Conservation (phyloP, 2,113 vertebrate genomes). For the Herpetotheres cachinnans region DNA sequence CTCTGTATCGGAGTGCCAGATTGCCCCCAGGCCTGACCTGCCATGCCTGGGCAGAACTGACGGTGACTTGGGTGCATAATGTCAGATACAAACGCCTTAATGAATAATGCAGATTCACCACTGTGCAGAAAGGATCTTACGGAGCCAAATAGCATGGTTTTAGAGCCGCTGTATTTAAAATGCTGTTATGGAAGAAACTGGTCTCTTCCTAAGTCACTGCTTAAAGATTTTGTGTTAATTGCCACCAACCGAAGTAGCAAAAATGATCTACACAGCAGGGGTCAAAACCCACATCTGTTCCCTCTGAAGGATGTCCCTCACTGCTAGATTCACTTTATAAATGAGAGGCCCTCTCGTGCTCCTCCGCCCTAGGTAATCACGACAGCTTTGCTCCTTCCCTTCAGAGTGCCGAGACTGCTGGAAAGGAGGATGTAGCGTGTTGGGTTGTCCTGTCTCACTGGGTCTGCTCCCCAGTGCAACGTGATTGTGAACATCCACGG, state of each 20-base stretch:
- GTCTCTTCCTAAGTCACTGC: not conserved
- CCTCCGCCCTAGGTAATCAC: not conserved
- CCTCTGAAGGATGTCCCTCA: not conserved
- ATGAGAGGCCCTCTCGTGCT: not conserved
- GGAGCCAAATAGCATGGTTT: not conserved
- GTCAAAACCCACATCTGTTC: not conserved
- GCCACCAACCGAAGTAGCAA: not conserved
- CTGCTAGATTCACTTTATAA: not conserved
- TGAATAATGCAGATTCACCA: not conserved
- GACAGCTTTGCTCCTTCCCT: not conserved
- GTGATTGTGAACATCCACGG: accelerated
- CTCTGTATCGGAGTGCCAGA: not conserved
- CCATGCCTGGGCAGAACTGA: not conserved
- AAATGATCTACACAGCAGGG: not conserved
- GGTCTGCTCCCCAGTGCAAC: not conserved
- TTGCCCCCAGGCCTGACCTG: not conserved
- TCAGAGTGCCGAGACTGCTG: accelerated
- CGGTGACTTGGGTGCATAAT: not conserved
- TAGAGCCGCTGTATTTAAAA: not conserved
- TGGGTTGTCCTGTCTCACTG: not conserved
- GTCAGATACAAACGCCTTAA: not conserved
- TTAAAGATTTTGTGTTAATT: not conserved
- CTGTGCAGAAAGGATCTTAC: not conserved
- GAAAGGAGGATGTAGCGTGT: accelerated
- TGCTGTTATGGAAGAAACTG: not conserved